Evolutionary conservation across 2,888 invertebrate species (phyloP), one percentile per base, ranked within the genome.

Genomic region (Amblyjoppa proteus): DNA sequence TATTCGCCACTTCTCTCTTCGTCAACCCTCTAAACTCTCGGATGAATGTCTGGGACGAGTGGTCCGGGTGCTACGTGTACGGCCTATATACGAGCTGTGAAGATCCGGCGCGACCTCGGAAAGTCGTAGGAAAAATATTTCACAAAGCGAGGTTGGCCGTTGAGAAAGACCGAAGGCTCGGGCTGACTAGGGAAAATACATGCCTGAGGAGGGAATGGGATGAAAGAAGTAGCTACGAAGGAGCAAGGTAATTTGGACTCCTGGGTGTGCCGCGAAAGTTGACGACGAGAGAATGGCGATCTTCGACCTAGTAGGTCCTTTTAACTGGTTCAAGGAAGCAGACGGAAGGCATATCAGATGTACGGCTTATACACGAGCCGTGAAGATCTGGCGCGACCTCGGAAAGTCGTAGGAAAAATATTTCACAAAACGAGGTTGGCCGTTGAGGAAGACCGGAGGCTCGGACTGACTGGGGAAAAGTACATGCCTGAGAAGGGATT

Each of bases 1-100:
- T 81, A 41, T 51, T 76, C 81, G 56, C 58, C 49, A 51, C 61
- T 71, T 78, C 49, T 45, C 70, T 53, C 74, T 88, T 87, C 38
- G 86, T 88, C 87, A 88, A 87, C 83, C 76, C 76, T 76, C 64
- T 64, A 76, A 76, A 76, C 66, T 75, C 66, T 20, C 49, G 61
- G 78, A 49, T 58, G 58, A 68, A 69, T 69, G 28, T 41, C 69
- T 78, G 31, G 9, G 61, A 53, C 68, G 78, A 78, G 75, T 78
- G 69, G 69, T 66, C n/a, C 49, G 66, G 34, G 13, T 13, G 38
- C 34, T 61, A 61, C 56, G 49, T n/a, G 25, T 13, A 58, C 28
- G 77, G 49, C 61, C 45, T 61, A 28, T 77, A 77, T 68, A 51
- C 41, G 31, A 64, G 20, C 58, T 4, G 6, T 25, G 7, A 28